Evolutionary conservation across 1,140 invertebrate genomes (phyloP).

Genomic region (Eurytemora carolleeae): DNA sequence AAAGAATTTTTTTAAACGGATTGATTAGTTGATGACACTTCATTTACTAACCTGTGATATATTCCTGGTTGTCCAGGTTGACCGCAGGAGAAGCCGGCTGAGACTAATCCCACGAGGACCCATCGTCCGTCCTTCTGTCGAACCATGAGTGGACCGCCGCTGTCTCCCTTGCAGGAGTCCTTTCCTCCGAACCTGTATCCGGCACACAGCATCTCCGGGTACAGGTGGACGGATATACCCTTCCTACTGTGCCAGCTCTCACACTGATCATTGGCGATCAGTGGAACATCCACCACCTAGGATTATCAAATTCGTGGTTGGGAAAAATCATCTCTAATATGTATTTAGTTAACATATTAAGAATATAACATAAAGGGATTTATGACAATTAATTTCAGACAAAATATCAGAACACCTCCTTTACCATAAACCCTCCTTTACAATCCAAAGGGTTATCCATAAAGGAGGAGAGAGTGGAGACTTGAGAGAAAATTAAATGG

Average conservation of each 20-base stretch:
- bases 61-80: constrained; percentile 23
- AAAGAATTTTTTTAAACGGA: not conserved
- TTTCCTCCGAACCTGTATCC: constrained; percentile 45
- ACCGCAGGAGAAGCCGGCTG: constrained; percentile 23
- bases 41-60: constrained; percentile 20
- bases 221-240: constrained; percentile 44
- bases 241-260: constrained; percentile 42
- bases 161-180: constrained; percentile 34
- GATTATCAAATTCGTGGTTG: constrained; percentile 64
- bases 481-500: too few species aligned
- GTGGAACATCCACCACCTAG: constrained; percentile 78
- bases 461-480: too few species aligned
- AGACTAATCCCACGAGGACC: constrained; percentile 23
- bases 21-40: too few species aligned
- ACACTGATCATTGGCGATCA: constrained; percentile 66
- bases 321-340: constrained; percentile 18
- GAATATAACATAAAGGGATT: too few species aligned
- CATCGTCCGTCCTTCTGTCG: constrained; percentile 15
- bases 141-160: constrained; percentile 20
- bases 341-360: not conserved
- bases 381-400: too few species aligned
- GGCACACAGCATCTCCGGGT: constrained; percentile 13
- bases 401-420: too few species aligned
- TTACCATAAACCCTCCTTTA: too few species aligned
- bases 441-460: too few species aligned